Base-by-base conservation (phyloP, 2,888 invertebrate species). In the Sussaba pulchella region DNA sequence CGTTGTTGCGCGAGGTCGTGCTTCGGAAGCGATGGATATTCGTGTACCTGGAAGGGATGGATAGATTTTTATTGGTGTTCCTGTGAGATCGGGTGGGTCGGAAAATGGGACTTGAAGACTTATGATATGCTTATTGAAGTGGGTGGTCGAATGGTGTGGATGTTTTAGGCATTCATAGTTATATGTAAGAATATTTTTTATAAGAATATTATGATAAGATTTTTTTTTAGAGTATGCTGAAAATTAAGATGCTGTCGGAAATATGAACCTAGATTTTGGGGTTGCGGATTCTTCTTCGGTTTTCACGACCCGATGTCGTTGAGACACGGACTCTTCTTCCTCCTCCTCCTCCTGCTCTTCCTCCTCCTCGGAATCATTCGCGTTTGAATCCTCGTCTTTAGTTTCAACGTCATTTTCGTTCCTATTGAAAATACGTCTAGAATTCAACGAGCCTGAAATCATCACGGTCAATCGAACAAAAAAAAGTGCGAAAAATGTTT, bases 21-120 rank as follows among this genome's bases (percentile, higher is more conserved):
- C 89, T 91, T 75, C 93, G 87, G 76, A 92, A 91, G 41, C 93
- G 90, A 67, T 92, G 90, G 12, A 92, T 86, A 61, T 89, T 92
- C 17, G 92, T 89, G 84, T 93, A 93, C 77, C 93, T 93, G 83
- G 8, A 85, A 85, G 78, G 12, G 6, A 5, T 17, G 10, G 8
- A 52, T 9, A 4, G 31, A 45, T 66, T 66, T 24, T 47, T 17
- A 17, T 47, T 17, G n/a, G n/a, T 14, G n/a, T 4, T 2, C 12
- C n/a, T 43, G 19, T 10, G 9, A 5, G 17, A 47, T 5, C 45
- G 17, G 19, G 6, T 14, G 43, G n/a, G n/a, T n/a, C n/a, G n/a
- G n/a, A n/a, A n/a, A n/a, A n/a, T n/a, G n/a, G n/a, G n/a, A n/a
- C n/a, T n/a, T n/a, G n/a, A n/a, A n/a, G n/a, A n/a, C n/a, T n/a